Percentiles rank a stretch among this genome's conserved stretches.
These are phyloP conservation scores for Aporrectodea caliginosa DNA, from an alignment of 1,140 invertebrate genomes.

Conservation along the genomic window DNA sequence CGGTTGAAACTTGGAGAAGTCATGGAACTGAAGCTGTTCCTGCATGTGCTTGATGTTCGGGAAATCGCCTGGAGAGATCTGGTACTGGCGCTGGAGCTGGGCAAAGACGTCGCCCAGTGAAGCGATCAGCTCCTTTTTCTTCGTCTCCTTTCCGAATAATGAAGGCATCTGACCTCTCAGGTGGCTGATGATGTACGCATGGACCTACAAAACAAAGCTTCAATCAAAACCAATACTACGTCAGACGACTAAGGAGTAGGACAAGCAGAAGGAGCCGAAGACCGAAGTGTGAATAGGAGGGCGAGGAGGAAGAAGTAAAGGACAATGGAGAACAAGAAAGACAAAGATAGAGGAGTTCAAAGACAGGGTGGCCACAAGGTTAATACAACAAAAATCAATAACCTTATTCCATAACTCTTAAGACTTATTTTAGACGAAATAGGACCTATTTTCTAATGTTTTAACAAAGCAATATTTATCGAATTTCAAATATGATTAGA, in stretches of 20 bases:
- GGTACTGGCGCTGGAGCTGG: slow-evolving; percentile 64
- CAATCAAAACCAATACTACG: not conserved
- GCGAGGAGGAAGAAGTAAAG: not conserved
- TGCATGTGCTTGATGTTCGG: slow-evolving; percentile 95
- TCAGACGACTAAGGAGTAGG: not conserved
- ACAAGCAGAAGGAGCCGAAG: not conserved
- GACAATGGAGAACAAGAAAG: not conserved
- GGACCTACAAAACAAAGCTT: slow-evolving; percentile 63
- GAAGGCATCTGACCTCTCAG: slow-evolving; percentile 85
- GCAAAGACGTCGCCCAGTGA: slow-evolving; percentile 83
- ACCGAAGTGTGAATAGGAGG: not conserved
- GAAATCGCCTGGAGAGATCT: slow-evolving; percentile 93
- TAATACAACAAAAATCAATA: too few species aligned
- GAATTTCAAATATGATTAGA: too few species aligned
- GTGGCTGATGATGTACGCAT: slow-evolving; percentile 92
- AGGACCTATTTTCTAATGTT: too few species aligned
- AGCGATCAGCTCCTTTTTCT: slow-evolving; percentile 96
- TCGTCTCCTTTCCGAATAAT: slow-evolving; percentile 88
- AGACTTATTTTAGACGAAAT: too few species aligned
- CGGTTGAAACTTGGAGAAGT: slow-evolving; percentile 83
- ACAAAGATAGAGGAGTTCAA: not conserved
- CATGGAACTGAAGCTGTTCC: slow-evolving; percentile 53
- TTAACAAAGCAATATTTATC: too few species aligned
- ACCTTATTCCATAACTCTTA: too few species aligned
- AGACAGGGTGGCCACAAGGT: too few species aligned